Percentiles rank a stretch among this genome's conserved stretches.
Evolutionary conservation across 2,888 invertebrate species (phyloP).

Genomic region (Synergus umbraculus): DNA sequence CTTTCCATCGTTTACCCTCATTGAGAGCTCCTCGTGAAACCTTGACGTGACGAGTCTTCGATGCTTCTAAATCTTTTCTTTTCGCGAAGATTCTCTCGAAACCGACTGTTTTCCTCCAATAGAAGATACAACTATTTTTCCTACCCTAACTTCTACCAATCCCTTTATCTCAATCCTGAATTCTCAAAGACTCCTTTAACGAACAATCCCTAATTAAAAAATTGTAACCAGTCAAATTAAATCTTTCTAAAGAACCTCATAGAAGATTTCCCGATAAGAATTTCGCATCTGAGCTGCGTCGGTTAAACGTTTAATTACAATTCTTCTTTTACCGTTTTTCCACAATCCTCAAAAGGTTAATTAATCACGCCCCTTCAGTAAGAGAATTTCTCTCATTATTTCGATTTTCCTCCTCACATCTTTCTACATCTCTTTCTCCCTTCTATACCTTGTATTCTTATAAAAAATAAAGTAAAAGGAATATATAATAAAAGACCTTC

Average conservation of each 20-base stretch:
- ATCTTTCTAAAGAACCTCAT: not conserved
- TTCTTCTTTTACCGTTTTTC: not conserved
- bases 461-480: not conserved
- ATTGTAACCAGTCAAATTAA: not conserved
- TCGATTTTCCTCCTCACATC: not conserved
- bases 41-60: not conserved
- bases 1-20: slow-evolving; percentile 25
- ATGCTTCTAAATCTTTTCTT: not conserved
- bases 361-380: not conserved
- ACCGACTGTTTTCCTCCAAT: not conserved
- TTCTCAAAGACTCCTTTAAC: not conserved
- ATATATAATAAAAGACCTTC: not conserved
- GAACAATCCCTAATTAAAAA: not conserved
- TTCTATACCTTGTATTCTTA: not conserved
- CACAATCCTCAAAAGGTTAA: not conserved
- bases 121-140: not conserved
- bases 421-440: not conserved
- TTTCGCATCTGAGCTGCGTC: not conserved
- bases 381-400: not conserved
- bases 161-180: not conserved
- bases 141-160: not conserved
- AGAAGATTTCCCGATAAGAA: not conserved
- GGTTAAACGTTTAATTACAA: not conserved
- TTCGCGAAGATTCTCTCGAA: not conserved
- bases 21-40: slow-evolving; percentile 16